Evolutionary conservation across 2,797 vertebrate genomes (phyloP), one percentile per base, ranked within the genome.

Genomic region (Chelon labrosus): DNA sequence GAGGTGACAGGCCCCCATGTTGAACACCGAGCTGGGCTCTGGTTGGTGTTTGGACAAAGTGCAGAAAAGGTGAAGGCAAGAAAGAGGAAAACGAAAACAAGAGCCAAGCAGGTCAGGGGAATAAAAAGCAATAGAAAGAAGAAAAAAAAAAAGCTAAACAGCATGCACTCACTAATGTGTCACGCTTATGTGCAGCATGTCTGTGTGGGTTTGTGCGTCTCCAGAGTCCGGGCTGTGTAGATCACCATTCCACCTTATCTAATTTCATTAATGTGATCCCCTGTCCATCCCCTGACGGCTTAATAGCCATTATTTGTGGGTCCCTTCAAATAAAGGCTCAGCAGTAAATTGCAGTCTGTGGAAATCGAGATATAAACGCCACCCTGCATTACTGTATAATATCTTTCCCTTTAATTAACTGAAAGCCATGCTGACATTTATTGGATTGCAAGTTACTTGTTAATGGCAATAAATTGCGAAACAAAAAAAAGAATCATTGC

Each of bases 381-480:
- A 96, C 94, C 96, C 95, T 94, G 95, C 96, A 95, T 97, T 97
- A 97, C 95, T 95, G 94, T 94, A 94, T 97, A 96, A 95, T 98
- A 99, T 98, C 97, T 98, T 97, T 97, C 96, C 96, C 97, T 98
- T 99, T 99, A 98, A 98, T 98, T 99, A 98, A 98, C 96, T 95
- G 95, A 97, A 98, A 98, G 96, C 94, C 94, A 96, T 96, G 94
- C 95, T 96, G 97, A 97, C 96, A 95, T 97, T 98, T 98, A 98
- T 97, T 98, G 96, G 96, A 96, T 97, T 95, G 92, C 96, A 95
- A 96, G 94, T 97, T 97, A 95, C 96, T 96, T 96, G 95, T 97
- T 98, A 98, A 98, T 97, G 94, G 94, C 95, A 95, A 95, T 87
- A 93, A 95, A 97, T 95, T 96, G 93, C 73, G 75, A 88, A 93